These are phyloP conservation scores for Halesus radiatus DNA, from an alignment of 1,140 invertebrate genomes.

Conservation along the genomic window DNA sequence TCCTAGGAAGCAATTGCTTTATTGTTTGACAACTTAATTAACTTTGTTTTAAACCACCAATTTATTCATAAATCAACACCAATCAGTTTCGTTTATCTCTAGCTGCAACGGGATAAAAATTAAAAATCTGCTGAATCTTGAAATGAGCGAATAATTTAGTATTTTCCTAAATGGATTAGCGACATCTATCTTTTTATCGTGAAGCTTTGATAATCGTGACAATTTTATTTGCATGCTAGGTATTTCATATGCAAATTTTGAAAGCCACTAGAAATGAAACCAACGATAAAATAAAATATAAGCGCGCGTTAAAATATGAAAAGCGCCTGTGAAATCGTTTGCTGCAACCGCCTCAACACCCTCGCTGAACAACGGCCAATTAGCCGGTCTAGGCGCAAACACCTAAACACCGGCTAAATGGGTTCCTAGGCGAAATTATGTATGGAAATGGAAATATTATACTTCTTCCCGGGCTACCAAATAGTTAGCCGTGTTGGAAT, in stretches of 20 bases:
- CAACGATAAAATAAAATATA: background rate
- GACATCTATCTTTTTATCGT: background rate
- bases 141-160: too few relatives aligned
- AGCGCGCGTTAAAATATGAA: background rate
- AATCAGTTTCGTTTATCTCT: too few relatives aligned
- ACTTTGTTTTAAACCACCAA: too few relatives aligned
- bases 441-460: background rate
- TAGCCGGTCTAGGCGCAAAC: conserved; percentile 11
- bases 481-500: background rate
- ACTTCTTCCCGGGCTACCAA: background rate
- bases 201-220: background rate
- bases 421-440: background rate
- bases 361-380: conserved; percentile 5
- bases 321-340: conserved; percentile 7
- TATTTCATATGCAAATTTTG: background rate
- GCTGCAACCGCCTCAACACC: conserved; percentile 5
- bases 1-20: too few relatives aligned
- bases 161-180: background rate
- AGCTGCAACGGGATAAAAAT: too few relatives aligned
- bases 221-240: background rate
- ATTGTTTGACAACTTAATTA: too few relatives aligned
- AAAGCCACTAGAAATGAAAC: background rate
- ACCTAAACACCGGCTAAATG: background rate
- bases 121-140: too few relatives aligned
- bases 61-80: too few relatives aligned